Conservation (phyloP, 1,140 invertebrate genomes). For the Alviniconcha marisindica region DNA sequence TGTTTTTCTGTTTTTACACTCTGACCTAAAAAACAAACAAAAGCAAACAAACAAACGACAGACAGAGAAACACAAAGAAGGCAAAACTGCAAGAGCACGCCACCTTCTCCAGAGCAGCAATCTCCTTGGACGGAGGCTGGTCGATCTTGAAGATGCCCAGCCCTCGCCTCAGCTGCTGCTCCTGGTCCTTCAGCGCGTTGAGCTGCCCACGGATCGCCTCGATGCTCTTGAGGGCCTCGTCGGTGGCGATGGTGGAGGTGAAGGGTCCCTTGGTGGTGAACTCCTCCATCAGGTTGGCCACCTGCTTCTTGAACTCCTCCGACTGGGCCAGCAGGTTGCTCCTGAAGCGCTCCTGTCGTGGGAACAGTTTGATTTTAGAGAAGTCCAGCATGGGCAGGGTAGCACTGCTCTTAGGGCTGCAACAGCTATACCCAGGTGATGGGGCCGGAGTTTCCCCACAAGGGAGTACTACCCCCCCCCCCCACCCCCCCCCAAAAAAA, state of each 20-base stretch:
- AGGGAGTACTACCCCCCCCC: no score
- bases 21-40: no score
- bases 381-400: no score
- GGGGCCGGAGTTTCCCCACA: no score
- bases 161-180: conserved; percentile 82
- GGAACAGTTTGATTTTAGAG: no score
- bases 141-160: conserved; percentile 86
- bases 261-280: conserved; percentile 80
- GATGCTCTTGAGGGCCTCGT: conserved; percentile 82
- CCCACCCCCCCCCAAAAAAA: no score
- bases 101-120: conserved; percentile 83
- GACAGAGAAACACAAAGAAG: neutral
- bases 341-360: conserved; percentile 82
- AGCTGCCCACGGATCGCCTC: conserved; percentile 80
- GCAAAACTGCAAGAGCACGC: conserved; percentile 17
- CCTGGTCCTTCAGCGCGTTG: conserved; percentile 80
- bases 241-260: conserved; percentile 76
- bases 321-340: conserved; percentile 82
- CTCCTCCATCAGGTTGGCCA: conserved; percentile 80
- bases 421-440: no score
- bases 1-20: no score
- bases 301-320: conserved; percentile 82
- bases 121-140: conserved; percentile 83
- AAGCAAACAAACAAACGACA: no score
- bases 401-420: no score